A percentile compares a stretch with the other conserved stretches of the same genome.
Evolutionary conservation across 2,113 vertebrate genomes (phyloP).

Genomic region (Tenrec ecaudatus): DNA sequence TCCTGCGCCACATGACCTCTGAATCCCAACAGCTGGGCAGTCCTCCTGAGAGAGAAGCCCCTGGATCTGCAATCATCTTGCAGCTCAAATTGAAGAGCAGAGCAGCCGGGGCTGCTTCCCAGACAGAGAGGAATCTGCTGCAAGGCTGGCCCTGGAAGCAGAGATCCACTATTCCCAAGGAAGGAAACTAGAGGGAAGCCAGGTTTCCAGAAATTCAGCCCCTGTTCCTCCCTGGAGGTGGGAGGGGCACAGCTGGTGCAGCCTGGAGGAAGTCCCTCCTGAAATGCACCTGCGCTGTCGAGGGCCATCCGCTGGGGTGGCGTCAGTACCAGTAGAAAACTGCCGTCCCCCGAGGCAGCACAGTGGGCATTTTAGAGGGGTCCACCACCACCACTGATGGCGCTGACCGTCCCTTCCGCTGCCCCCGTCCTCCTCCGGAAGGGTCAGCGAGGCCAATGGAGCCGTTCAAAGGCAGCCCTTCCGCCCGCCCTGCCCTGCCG

Average conservation of each 20-base stretch:
- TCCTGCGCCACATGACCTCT: constrained; percentile 57
- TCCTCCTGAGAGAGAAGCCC: constrained; percentile 54
- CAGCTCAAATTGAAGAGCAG: constrained; percentile 60
- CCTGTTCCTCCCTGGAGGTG: constrained; percentile 57
- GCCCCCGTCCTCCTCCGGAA: neutral
- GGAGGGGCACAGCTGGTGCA: neutral
- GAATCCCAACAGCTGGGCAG: constrained; percentile 57
- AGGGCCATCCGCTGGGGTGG: neutral
- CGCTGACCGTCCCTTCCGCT: neutral
- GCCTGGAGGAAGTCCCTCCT: neutral
- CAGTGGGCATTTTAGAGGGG: neutral
- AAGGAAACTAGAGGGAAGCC: constrained; percentile 55
- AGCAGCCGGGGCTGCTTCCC: neutral
- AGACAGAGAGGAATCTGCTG: constrained; percentile 41
- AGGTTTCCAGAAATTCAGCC: constrained; percentile 63
- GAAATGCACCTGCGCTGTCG: neutral
- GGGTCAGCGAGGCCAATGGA: neutral
- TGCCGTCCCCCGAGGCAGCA: neutral
- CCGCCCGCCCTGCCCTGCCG: too few species aligned
- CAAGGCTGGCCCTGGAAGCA: constrained; percentile 34
- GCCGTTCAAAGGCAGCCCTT: neutral
- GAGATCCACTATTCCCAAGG: constrained; percentile 51
- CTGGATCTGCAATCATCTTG: constrained; percentile 64
- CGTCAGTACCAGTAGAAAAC: neutral
- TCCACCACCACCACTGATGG: too few species aligned